These are phyloP conservation scores for Drosophila nigritarsus DNA, from an alignment of 2,888 invertebrate species.

Conservation along the genomic window DNA sequence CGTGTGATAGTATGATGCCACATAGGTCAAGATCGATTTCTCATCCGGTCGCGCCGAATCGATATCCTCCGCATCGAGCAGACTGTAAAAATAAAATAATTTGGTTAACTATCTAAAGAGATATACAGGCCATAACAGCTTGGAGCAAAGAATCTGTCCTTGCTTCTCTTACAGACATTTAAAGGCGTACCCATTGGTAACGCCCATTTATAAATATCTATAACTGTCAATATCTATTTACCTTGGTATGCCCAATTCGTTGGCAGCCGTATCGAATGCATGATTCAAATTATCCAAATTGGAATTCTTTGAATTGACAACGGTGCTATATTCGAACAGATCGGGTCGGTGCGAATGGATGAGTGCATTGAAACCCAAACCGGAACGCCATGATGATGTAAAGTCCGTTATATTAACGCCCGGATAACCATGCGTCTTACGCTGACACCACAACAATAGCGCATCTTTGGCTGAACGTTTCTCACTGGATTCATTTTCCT, in stretches of 20 bases:
- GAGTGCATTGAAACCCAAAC: slow-evolving; percentile 98
- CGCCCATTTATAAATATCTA: not conserved
- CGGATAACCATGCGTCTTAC: slow-evolving; percentile 97
- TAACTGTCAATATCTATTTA: slow-evolving; percentile 36
- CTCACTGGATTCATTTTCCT: slow-evolving; percentile 98
- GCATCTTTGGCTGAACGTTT: slow-evolving; percentile 99
- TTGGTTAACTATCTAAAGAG: not conserved
- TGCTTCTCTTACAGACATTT: not conserved
- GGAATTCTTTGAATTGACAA: slow-evolving; percentile 89
- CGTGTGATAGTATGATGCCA: slow-evolving; percentile 99
- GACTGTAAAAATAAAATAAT: slow-evolving; percentile 83
- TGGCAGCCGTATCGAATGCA: slow-evolving; percentile 97
- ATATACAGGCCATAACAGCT: not conserved
- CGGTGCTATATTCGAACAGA: slow-evolving; percentile 93
- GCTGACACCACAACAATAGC: slow-evolving; percentile 98
- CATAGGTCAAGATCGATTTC: slow-evolving; percentile 99
- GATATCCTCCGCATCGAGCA: slow-evolving; percentile 98
- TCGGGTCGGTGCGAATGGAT: slow-evolving; percentile 99
- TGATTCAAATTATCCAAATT: slow-evolving; percentile 98
- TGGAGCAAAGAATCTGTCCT: not conserved
- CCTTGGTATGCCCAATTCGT: slow-evolving; percentile 95
- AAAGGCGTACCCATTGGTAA: not conserved
- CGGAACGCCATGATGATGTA: slow-evolving; percentile 97
- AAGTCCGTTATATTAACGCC: slow-evolving; percentile 95
- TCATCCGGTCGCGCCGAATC: slow-evolving; percentile 98